Evolutionary conservation across 64 coral and sea anemone genomes (phyloP), one percentile per base, ranked within the genome.

Genomic region (Platygyra sinensis): DNA sequence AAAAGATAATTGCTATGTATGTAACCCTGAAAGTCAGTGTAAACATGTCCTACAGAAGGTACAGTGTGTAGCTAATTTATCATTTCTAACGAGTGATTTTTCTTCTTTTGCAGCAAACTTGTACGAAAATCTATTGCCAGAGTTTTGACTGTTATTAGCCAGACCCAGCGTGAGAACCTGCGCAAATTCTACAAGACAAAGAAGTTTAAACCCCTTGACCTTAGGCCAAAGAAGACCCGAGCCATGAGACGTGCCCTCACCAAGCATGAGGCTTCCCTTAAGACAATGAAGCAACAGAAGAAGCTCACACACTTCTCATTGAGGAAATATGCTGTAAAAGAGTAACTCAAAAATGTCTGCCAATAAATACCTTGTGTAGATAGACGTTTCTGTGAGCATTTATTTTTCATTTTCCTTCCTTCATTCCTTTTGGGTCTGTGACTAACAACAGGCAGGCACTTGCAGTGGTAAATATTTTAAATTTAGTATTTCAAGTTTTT

Each of bases 291-390:
- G 33, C 96, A 98, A 84, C 90, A 82, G 78, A 98, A 98, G 90
- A 98, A 98, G 79, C 76, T 98, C 22, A 91, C 83, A 75, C 90
- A 98, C 71, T 98, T 98, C 65, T 87, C 93, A 73, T 20, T 86
- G 50, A 88, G 96, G 83, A 98, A 98, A 93, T 98, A 98, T 98
- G 96, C 96, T 93, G 93, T 98, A 22, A 98, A 98, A 54, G 96
- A 98, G 79, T 98, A 93, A 95, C 88, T 91, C 60, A n/a, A 30
- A 46, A 46, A 22, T 85, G 81, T 29, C 14, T 33, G 8, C 51
- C 33, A 85, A 85, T 85, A 85, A 85, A 85, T 51, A 32, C 16
- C 38, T 50, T 85, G 81, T 85, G 38, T 51, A 85, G 32, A 85
- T 83, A 65, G 46, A 32, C 9, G 11, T 67, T 25, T 16, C 24